These are phyloP conservation scores for Nymphicus hollandicus DNA, from an alignment of 2,113 vertebrate genomes.

Conservation along the genomic window DNA sequence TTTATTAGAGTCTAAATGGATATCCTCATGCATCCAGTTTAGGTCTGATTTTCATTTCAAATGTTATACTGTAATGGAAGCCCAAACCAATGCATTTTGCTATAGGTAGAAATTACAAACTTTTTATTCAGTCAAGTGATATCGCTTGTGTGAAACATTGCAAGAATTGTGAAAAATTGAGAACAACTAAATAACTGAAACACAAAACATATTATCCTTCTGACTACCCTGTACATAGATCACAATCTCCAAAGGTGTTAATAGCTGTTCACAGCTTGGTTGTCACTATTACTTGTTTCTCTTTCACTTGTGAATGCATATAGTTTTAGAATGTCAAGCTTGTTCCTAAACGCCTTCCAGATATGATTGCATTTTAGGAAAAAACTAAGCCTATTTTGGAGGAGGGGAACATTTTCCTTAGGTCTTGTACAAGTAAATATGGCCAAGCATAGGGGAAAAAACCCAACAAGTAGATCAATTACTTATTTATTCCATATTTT, in stretches of 20 bases:
- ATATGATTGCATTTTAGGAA: background rate
- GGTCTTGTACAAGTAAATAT: background rate
- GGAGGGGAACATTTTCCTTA: background rate
- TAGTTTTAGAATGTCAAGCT: background rate
- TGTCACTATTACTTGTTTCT: slow-evolving; percentile 27
- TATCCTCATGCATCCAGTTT: background rate
- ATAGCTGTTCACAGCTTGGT: slow-evolving; percentile 2
- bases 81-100: background rate
- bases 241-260: background rate
- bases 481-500: background rate
- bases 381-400: background rate
- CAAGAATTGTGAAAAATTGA: background rate
- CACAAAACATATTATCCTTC: background rate
- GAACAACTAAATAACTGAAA: background rate
- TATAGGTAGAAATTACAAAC: background rate
- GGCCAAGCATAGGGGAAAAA: background rate
- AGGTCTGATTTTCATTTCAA: background rate
- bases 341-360: background rate
- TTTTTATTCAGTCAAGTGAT: background rate
- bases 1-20: background rate
- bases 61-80: background rate
- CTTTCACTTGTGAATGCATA: slow-evolving; percentile 7
- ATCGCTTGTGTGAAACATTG: background rate
- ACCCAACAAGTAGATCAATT: background rate
- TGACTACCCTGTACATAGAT: background rate